Evolutionary conservation across 2,113 vertebrate genomes (phyloP).

Genomic region (Cynocephalus volans): DNA sequence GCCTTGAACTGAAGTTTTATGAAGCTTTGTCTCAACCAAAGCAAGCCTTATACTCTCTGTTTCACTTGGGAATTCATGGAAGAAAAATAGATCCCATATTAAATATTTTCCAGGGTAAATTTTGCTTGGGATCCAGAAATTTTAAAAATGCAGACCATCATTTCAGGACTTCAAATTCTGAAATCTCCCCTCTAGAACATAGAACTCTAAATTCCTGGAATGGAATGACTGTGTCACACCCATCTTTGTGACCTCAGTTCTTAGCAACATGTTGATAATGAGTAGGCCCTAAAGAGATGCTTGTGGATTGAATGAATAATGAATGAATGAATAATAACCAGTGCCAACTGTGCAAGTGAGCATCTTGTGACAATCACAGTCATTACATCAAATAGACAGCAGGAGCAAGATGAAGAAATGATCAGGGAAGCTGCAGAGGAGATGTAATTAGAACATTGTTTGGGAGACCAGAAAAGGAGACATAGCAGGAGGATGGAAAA

Average conservation of each 20-base stretch:
- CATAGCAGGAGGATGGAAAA: neutral
- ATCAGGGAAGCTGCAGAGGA: neutral
- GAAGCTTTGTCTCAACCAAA: neutral
- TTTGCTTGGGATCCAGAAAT: neutral
- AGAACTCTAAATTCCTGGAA: neutral
- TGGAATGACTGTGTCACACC: neutral
- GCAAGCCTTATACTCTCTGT: neutral
- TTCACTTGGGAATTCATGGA: neutral
- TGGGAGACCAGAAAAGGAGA: constrained; percentile 22
- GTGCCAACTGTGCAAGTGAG: neutral
- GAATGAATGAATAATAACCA: constrained; percentile 15
- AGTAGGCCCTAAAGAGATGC: neutral
- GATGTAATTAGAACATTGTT: neutral
- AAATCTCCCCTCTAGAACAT: neutral
- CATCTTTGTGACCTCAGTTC: neutral
- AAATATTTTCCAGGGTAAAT: neutral
- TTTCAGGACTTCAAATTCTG: neutral
- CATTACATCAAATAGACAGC: neutral
- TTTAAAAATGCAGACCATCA: neutral
- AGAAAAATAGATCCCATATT: neutral
- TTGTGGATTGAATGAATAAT: constrained; percentile 9
- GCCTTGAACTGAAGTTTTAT: neutral
- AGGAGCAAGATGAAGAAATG: constrained; percentile 59
- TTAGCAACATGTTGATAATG: neutral
- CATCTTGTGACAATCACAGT: neutral